Evolutionary conservation across 2,888 invertebrate genomes (phyloP), one percentile per base, ranked within the genome.

Genomic region (Diarsia rubi): DNA sequence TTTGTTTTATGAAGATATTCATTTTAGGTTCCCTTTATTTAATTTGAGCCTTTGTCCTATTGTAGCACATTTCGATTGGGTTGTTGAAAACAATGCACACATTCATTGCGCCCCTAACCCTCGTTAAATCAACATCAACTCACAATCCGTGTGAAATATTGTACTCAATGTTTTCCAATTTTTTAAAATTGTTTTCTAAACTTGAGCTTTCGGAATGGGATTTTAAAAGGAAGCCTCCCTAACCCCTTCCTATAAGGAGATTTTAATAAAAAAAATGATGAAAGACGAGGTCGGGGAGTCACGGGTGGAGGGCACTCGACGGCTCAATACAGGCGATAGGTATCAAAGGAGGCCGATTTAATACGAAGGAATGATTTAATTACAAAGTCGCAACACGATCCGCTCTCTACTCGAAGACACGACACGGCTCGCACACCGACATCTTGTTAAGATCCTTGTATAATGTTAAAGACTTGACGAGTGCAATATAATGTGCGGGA

Each of bases 351-450:
- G 88, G 82, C 88, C 89, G 93, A 92, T 92, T 93, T 94, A 94
- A 93, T 93, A 93, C 93, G 88, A 90, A 93, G 92, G 92, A 93
- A 93, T 94, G 92, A 94, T 94, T 94, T 94, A 94, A 94, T 94
- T 94, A 93, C 92, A 89, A 91, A 93, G 91, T 91, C 93, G 91
- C 91, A 93, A 93, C 93, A 92, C 92, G 94, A 94, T 89, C 91
- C 88, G 83, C 82, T 82, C 81, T 83, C 84, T 84, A 88, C 85
- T 85, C 84, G 76, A 82, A 83, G 86, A 84, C 87, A 81, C 86
- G 87, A 83, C 81, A 68, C 82, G 87, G 75, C 80, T 69, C 79
- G 86, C 83, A 69, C 85, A 78, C 73, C 57, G 75, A 72, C 69
- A 60, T 75, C 78, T 79, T 82, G 64, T 81, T 79, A 81, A 83